A percentile compares a stretch with the other conserved stretches of the same genome.
phyloP scores from a whole-genome alignment of 2,113 vertebrate genomes.

The Thermophis baileyi region DNA sequence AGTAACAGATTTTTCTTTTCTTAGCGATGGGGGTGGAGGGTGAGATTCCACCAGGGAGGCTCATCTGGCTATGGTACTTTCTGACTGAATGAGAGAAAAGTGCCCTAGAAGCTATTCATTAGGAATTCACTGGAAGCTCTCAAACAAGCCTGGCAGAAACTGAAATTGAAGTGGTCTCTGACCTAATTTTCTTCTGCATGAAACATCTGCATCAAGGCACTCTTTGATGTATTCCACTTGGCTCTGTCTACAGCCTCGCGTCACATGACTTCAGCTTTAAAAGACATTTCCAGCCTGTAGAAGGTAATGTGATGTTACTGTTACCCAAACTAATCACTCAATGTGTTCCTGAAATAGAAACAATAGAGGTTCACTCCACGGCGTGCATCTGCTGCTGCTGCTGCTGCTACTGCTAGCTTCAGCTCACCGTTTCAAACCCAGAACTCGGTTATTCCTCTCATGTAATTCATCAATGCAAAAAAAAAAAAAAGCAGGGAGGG shows the following conservation, averaged over 20 bases:
- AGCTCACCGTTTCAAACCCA: slow-evolving; percentile 71
- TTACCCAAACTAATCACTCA: slow-evolving; percentile 82
- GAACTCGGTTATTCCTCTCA: slow-evolving; percentile 67
- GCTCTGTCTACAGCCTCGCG: slow-evolving; percentile 81
- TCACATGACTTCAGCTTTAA: slow-evolving; percentile 80
- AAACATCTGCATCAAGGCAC: slow-evolving; percentile 85
- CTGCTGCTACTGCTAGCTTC: slow-evolving; percentile 67
- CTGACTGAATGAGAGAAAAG: slow-evolving; percentile 82
- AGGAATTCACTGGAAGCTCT: slow-evolving; percentile 84
- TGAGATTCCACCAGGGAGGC: slow-evolving; percentile 77
- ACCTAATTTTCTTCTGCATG: slow-evolving; percentile 87
- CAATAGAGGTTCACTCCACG: slow-evolving; percentile 77
- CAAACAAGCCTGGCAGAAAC: slow-evolving; percentile 85
- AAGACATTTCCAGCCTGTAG: slow-evolving; percentile 80
- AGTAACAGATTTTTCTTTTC: slow-evolving; percentile 68
- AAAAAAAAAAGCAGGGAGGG: too few species aligned
- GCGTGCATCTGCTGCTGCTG: slow-evolving; percentile 65
- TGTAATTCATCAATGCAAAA: slow-evolving; percentile 73
- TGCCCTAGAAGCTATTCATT: slow-evolving; percentile 88
- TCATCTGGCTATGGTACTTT: slow-evolving; percentile 80
- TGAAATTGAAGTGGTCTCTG: slow-evolving; percentile 88
- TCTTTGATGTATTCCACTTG: slow-evolving; percentile 87
- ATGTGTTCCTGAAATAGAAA: slow-evolving; percentile 78
- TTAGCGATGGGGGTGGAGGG: slow-evolving; percentile 70
- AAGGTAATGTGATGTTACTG: slow-evolving; percentile 81